Percentiles rank a stretch among this genome's conserved stretches.
These are phyloP conservation scores for Cydia pomonella DNA, from an alignment of 1,140 invertebrate genomes.

Conservation along the genomic window DNA sequence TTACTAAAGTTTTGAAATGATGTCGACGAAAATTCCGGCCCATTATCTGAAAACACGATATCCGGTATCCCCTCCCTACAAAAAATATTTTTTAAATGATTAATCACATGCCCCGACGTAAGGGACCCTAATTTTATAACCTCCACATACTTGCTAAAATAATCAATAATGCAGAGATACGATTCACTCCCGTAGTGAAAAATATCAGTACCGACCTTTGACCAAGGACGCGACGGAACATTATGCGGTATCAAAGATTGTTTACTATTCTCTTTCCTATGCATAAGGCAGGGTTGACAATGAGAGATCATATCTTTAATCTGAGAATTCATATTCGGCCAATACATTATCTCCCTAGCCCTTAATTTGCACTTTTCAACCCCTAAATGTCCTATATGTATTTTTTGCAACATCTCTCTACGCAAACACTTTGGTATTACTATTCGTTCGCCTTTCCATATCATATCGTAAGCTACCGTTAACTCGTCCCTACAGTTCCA, in stretches of 20 bases:
- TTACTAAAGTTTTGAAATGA: constrained; percentile 66
- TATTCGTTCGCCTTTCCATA: constrained; percentile 44
- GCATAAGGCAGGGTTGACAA: constrained; percentile 31
- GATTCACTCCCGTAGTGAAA: constrained; percentile 51
- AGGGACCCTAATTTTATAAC: constrained; percentile 36
- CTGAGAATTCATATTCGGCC: constrained; percentile 32
- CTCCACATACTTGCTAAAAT: constrained; percentile 59
- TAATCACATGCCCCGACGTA: constrained; percentile 37
- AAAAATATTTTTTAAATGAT: constrained; percentile 54
- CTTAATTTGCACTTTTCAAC: constrained; percentile 25
- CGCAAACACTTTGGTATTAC: constrained; percentile 44
- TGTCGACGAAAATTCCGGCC: constrained; percentile 59
- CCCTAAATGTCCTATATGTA: constrained; percentile 23
- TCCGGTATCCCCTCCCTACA: constrained; percentile 58
- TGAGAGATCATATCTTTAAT: constrained; percentile 20
- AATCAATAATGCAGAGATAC: constrained; percentile 61
- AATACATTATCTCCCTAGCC: constrained; percentile 28
- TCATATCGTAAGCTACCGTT: constrained; percentile 48
- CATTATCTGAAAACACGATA: constrained; percentile 63
- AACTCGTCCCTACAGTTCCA: constrained; percentile 43
- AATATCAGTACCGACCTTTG: constrained; percentile 44
- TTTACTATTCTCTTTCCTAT: constrained; percentile 42
- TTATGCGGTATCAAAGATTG: constrained; percentile 56
- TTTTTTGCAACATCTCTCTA: constrained; percentile 46
- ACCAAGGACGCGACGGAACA: constrained; percentile 39